These are phyloP conservation scores for Eupithecia dodoneata DNA, from an alignment of 2,888 invertebrate genomes.

Conservation along the genomic window DNA sequence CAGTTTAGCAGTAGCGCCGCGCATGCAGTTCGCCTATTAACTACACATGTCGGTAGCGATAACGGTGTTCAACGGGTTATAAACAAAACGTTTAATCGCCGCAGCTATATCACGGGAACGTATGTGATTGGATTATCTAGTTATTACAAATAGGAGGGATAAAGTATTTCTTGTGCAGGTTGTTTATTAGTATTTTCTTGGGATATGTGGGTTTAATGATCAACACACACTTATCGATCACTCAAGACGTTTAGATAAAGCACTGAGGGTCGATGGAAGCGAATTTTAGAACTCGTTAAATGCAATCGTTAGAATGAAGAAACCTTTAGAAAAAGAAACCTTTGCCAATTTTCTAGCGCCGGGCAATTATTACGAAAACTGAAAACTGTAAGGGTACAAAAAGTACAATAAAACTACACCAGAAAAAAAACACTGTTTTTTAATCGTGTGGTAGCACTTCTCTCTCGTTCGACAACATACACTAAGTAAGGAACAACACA, in stretches of 20 bases:
- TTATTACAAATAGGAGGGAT: conserved; percentile 30
- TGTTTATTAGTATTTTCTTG: neutral
- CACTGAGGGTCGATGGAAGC: neutral
- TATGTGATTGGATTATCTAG: conserved; percentile 35
- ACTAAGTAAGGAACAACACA: too few relatives aligned
- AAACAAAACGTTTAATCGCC: conserved; percentile 45
- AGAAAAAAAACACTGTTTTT: too few relatives aligned
- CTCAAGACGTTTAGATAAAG: too few relatives aligned
- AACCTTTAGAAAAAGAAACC: too few relatives aligned
- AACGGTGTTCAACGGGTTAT: conserved; percentile 37
- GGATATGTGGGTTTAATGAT: neutral
- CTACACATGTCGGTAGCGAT: conserved; percentile 41
- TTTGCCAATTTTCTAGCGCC: too few relatives aligned
- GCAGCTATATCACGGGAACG: conserved; percentile 26
- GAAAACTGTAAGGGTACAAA: too few relatives aligned
- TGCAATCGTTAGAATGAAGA: too few relatives aligned
- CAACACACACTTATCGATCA: neutral
- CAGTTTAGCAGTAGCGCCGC: conserved; percentile 22
- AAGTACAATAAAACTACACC: too few relatives aligned
- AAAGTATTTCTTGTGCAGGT: conserved; percentile 15
- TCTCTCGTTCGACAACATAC: too few relatives aligned
- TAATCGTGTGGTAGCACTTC: too few relatives aligned
- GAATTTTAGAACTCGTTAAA: too few relatives aligned
- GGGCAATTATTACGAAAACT: too few relatives aligned
- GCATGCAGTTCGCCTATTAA: conserved; percentile 22